phyloP scores from a whole-genome alignment of 2,888 invertebrate species.

The Acanthoscelides obtectus region DNA sequence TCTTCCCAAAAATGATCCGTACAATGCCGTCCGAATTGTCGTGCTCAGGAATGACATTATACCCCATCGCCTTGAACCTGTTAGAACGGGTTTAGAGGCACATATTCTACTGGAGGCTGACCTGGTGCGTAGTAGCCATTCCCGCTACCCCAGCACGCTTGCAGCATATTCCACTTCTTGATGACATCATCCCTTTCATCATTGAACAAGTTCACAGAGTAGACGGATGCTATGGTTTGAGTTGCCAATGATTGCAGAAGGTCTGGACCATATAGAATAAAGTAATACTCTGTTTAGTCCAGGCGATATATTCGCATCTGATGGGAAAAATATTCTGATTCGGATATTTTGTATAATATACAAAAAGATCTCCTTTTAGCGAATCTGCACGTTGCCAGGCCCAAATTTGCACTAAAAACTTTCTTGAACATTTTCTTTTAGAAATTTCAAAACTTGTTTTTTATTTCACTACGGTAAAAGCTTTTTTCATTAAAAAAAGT shows the following conservation, averaged over 20 bases:
- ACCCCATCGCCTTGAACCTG: conserved; percentile 92
- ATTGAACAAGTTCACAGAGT: conserved; percentile 68
- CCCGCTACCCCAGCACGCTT: conserved; percentile 84
- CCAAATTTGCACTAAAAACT: too few species aligned
- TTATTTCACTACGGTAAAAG: too few species aligned
- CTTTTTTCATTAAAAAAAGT: too few species aligned
- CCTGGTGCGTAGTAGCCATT: conserved; percentile 75
- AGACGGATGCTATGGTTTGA: conserved; percentile 49
- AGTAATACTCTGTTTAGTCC: too few species aligned
- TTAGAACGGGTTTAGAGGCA: conserved; percentile 87
- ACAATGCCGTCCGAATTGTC: conserved; percentile 91
- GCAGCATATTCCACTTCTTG: conserved; percentile 92
- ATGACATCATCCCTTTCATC: conserved; percentile 93
- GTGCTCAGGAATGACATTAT: conserved; percentile 79
- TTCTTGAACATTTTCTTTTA: too few species aligned
- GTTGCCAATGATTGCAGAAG: conserved; percentile 24
- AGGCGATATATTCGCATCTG: too few species aligned
- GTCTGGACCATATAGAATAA: too few species aligned
- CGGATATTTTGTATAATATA: too few species aligned
- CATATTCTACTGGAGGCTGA: conserved; percentile 76
- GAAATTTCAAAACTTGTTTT: too few species aligned
- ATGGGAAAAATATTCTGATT: too few species aligned
- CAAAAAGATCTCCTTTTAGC: too few species aligned
- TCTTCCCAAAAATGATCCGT: conserved; percentile 76
- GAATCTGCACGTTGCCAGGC: too few species aligned